A percentile compares a stretch with the other conserved stretches of the same genome.
Evolutionary conservation across 2,113 vertebrate species (phyloP).

Genomic region (Anhinga anhinga): DNA sequence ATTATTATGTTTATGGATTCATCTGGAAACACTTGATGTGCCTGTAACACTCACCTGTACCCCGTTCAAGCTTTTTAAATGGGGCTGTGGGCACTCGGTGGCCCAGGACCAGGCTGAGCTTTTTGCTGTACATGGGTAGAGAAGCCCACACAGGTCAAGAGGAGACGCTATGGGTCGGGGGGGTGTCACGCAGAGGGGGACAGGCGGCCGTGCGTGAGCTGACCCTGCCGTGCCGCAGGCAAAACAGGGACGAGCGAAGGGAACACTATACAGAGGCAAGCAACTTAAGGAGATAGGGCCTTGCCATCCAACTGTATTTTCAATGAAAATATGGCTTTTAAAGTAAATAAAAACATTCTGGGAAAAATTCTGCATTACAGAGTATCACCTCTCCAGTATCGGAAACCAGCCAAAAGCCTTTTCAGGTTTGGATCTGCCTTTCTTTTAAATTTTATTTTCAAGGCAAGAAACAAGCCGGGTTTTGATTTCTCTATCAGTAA

Average conservation of each 20-base stretch:
- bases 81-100: fast-evolving
- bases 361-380: not conserved
- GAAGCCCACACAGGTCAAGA: not conserved
- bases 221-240: too few species aligned
- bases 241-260: not conserved
- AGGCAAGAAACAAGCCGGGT: not conserved
- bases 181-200: fast-evolving
- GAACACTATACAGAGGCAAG: fast-evolving
- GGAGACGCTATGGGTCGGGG: not conserved
- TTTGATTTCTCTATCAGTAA: not conserved
- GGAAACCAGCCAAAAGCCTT: not conserved
- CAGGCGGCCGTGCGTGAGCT: fast-evolving
- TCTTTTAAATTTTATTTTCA: not conserved
- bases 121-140: not conserved
- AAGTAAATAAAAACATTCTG: not conserved
- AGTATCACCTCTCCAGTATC: too few species aligned
- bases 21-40: not conserved
- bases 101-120: not conserved
- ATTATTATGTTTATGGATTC: not conserved
- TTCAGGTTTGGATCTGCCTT: not conserved
- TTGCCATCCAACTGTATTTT: not conserved
- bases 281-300: not conserved
- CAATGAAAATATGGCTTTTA: fast-evolving
- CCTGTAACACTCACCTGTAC: not conserved
- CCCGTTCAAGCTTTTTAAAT: not conserved